These are phyloP conservation scores for Cepaea hortensis DNA, from an alignment of 2,888 invertebrate species.

Conservation along the genomic window DNA sequence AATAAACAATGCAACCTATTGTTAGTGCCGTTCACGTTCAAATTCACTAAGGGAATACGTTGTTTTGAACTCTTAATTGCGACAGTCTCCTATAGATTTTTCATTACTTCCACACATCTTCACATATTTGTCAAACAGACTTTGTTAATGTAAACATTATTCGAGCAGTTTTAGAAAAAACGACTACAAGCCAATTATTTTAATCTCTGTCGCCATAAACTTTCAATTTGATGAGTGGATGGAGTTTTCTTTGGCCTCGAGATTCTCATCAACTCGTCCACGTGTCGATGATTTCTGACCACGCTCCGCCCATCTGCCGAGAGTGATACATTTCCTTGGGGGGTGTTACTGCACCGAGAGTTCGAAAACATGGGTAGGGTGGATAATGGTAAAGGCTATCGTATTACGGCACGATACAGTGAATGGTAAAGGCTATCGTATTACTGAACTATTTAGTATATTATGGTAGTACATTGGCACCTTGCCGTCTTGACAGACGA, in stretches of 20 bases:
- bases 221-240: neutral
- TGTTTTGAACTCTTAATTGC: too few species aligned
- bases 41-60: too few species aligned
- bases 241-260: slow-evolving; percentile 17
- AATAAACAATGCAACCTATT: too few species aligned
- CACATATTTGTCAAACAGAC: too few species aligned
- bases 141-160: neutral
- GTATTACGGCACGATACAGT: too few species aligned
- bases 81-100: too few species aligned
- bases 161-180: neutral
- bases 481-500: too few species aligned
- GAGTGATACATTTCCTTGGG: slow-evolving; percentile 8
- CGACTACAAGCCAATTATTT: neutral
- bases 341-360: neutral
- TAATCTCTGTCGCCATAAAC: neutral
- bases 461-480: too few species aligned
- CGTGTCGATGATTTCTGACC: slow-evolving; percentile 14
- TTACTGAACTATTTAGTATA: too few species aligned
- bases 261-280: slow-evolving; percentile 3
- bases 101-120: too few species aligned
- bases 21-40: too few species aligned
- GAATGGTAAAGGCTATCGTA: too few species aligned
- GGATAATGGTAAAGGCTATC: neutral
- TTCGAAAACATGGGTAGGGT: neutral
- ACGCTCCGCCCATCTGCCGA: slow-evolving; percentile 34